Conservation (phyloP, 2,113 vertebrate genomes). For the Machaerirhynchus nigripectus region DNA sequence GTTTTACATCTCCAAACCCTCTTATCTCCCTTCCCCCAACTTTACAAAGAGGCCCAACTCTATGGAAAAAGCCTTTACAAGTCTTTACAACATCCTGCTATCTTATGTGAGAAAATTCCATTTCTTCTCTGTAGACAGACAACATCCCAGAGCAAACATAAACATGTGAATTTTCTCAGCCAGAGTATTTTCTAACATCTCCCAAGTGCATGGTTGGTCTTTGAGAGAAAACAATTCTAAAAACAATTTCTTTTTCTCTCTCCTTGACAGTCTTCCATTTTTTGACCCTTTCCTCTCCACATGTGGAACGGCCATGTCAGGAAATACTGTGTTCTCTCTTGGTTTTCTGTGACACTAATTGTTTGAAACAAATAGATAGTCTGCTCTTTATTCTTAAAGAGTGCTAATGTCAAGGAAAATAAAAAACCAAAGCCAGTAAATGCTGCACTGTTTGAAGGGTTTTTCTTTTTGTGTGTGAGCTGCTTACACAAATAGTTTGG, state of each 20-base stretch:
- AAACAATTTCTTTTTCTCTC: not conserved
- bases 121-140: not conserved
- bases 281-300: not conserved
- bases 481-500: not conserved
- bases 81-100: not conserved
- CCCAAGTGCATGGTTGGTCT: not conserved
- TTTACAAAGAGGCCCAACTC: not conserved
- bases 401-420: not conserved
- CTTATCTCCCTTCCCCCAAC: not conserved
- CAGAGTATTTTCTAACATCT: not conserved
- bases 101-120: not conserved
- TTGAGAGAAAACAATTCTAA: not conserved
- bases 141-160: not conserved
- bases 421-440: not conserved
- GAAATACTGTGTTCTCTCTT: not conserved
- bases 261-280: not conserved
- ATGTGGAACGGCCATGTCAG: rapidly evolving
- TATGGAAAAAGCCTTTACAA: not conserved
- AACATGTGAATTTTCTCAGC: not conserved
- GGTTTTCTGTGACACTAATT: not conserved
- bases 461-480: not conserved
- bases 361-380: not conserved
- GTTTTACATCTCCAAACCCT: not conserved
- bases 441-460: not conserved
- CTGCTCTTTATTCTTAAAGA: not conserved